These are phyloP conservation scores for Nasonia longicornis DNA, from an alignment of 1,140 invertebrate genomes.

Conservation along the genomic window DNA sequence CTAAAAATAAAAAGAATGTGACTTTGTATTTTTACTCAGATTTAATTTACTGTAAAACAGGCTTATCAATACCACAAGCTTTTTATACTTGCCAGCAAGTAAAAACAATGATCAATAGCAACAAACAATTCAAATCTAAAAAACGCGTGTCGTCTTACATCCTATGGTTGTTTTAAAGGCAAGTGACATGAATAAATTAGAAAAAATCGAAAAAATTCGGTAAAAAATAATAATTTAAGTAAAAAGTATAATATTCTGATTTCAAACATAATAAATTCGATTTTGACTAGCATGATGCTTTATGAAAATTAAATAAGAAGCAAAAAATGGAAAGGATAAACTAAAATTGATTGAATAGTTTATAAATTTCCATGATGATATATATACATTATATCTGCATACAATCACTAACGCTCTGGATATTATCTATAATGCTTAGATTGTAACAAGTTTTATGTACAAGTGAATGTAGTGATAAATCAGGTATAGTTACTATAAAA, in stretches of 20 bases:
- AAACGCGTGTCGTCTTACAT: not conserved
- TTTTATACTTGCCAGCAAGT: constrained; percentile 34
- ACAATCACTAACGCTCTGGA: not conserved
- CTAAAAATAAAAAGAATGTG: too few relatives aligned
- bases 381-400: constrained; percentile 32
- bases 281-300: constrained; percentile 28
- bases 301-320: constrained; percentile 2
- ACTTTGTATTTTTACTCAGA: not conserved
- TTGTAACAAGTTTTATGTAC: constrained; percentile 46
- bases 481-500: constrained; percentile 44
- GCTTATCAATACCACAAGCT: not conserved
- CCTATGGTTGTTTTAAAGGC: constrained; percentile 5
- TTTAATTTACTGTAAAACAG: not conserved
- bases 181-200: constrained; percentile 18
- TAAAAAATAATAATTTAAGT: not conserved
- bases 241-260: not conserved
- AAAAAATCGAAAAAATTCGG: constrained; percentile 3
- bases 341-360: constrained; percentile 14
- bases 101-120: constrained; percentile 4
- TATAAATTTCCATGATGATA: constrained; percentile 7
- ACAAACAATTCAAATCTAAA: not conserved
- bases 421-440: constrained; percentile 14
- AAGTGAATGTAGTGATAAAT: constrained; percentile 33
- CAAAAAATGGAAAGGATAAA: not conserved
- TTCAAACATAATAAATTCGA: not conserved